Evolutionary conservation across 2,888 invertebrate genomes (phyloP).

Genomic region (Acanthosepion esculentum): DNA sequence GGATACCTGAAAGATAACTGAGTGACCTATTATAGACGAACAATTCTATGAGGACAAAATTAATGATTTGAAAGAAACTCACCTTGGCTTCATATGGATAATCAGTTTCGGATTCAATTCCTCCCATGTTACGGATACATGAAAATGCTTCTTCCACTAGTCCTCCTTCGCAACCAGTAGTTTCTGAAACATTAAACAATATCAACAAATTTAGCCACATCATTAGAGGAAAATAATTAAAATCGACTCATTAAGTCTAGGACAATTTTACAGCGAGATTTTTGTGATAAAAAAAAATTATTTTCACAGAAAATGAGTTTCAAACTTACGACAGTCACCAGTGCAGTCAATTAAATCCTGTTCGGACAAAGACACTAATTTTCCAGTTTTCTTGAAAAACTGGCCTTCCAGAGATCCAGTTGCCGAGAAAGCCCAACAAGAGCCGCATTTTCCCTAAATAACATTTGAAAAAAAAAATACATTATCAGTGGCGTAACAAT

Average conservation of each 20-base stretch:
- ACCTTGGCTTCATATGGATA: constrained; percentile 83
- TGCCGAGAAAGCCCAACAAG: constrained; percentile 47
- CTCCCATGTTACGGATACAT: constrained; percentile 76
- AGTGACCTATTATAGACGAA: too few species aligned
- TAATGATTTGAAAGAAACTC: not conserved
- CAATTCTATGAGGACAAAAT: too few species aligned
- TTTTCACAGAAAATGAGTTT: not conserved
- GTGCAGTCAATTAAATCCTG: constrained; percentile 43
- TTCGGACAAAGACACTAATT: constrained; percentile 39
- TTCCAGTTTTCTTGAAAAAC: constrained; percentile 33
- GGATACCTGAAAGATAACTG: too few species aligned
- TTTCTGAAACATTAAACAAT: not conserved
- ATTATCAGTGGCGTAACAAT: not conserved
- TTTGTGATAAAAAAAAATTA: not conserved
- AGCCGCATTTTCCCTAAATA: not conserved
- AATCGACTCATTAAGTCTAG: not conserved
- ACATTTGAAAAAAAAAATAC: not conserved
- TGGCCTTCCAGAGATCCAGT: constrained; percentile 45
- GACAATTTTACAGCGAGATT: not conserved
- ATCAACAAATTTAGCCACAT: too few species aligned
- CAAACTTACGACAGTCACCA: not conserved
- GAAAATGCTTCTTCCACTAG: constrained; percentile 62
- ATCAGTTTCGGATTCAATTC: constrained; percentile 88
- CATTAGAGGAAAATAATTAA: not conserved
- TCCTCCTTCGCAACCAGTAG: constrained; percentile 63